Conservation (phyloP, 2,888 invertebrate genomes). For the Polylopha cassiicola region DNA sequence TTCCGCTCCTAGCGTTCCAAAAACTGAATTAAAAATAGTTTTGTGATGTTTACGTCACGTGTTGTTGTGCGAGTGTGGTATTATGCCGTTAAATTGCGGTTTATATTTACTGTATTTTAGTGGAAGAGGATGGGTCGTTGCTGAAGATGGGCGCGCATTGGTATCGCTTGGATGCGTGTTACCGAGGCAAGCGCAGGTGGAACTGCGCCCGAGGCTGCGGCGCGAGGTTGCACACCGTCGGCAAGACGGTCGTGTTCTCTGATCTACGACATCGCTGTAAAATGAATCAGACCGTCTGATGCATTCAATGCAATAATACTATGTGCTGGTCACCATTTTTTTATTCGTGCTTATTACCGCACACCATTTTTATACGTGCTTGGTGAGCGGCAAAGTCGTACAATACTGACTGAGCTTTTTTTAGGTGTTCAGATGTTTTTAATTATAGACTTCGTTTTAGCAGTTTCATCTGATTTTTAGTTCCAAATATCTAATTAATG, state of each 20-base stretch:
- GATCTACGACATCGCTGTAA: conserved; percentile 56
- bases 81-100: conserved; percentile 3
- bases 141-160: conserved; percentile 58
- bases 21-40: no score
- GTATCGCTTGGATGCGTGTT: conserved; percentile 60
- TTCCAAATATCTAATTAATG: no score
- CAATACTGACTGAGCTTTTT: no score
- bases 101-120: conserved; percentile 22
- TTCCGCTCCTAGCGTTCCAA: not conserved
- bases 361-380: no score
- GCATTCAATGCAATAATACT: not conserved
- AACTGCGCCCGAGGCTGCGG: conserved; percentile 63
- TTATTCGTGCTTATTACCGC: no score
- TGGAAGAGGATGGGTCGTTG: conserved; percentile 38
- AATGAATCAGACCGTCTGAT: conserved; percentile 47
- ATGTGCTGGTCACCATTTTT: no score
- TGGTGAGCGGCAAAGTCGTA: no score
- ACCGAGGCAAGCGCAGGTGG: conserved; percentile 60
- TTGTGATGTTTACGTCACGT: no score
- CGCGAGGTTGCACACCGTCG: conserved; percentile 61
- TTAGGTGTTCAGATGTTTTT: no score
- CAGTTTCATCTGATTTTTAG: no score
- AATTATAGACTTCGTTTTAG: no score
- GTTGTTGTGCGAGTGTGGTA: no score
- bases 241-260: conserved; percentile 59